A percentile compares a stretch with the other conserved stretches of the same genome.
phyloP scores from a whole-genome alignment of 1,140 invertebrate species.

The Ditylenchus dipsaci region DNA sequence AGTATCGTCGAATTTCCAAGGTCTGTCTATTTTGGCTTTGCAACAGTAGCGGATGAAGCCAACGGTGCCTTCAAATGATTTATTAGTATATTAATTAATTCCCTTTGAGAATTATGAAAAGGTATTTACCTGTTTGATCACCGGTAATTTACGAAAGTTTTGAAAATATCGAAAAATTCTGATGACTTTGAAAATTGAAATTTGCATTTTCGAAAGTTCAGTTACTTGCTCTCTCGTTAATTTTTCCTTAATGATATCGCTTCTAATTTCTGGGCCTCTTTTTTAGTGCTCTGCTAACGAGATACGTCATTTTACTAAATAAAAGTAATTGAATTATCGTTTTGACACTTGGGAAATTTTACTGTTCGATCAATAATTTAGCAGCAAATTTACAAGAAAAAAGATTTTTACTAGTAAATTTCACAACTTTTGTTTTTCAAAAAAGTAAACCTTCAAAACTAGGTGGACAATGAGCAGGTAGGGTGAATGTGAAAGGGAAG shows the following conservation, averaged over 20 bases:
- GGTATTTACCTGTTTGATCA: not conserved
- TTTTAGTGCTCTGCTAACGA: not conserved
- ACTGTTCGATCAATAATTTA: not conserved
- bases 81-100: not conserved
- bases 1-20: conserved; percentile 25
- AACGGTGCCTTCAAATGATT: conserved; percentile 6
- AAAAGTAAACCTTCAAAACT: conserved; percentile 5
- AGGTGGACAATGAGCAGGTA: not conserved
- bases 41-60: conserved; percentile 20
- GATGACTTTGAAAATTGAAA: no score
- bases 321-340: not conserved
- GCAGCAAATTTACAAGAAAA: not conserved
- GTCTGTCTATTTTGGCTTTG: conserved; percentile 22
- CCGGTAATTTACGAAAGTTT: not conserved
- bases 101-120: not conserved
- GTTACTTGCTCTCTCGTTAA: no score
- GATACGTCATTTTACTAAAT: not conserved
- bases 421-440: not conserved
- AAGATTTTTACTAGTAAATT: not conserved
- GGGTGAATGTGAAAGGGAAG: not conserved
- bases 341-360: not conserved
- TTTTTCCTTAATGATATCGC: not conserved
- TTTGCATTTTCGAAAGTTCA: no score
- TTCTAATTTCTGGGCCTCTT: not conserved
- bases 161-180: not conserved